Evolutionary conservation across 2,797 vertebrate genomes (phyloP), one percentile per base, ranked within the genome.

Genomic region (Crotalus adamanteus): DNA sequence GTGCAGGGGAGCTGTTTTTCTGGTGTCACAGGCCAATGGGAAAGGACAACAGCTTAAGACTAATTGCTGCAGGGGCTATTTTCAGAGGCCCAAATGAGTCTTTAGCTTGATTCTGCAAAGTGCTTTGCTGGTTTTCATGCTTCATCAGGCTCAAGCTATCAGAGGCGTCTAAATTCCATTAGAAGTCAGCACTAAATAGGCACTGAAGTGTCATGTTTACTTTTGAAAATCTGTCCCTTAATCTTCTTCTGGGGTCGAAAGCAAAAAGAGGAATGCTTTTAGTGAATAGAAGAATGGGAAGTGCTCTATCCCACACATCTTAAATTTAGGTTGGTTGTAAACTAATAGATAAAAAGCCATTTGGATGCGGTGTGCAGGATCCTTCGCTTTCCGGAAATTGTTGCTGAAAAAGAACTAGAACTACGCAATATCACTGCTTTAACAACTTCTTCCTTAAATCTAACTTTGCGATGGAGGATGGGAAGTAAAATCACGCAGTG

Each of bases 131-230:
- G 90, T 91, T 91, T 91, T 91, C 87, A 91, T 91, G 73, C 93
- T 91, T 91, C 87, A 59, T 86, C 90, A 91, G 53, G 87, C n/a
- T 91, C 92, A 88, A 86, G 92, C 65, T 88, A 93, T 93, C 90
- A 42, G 92, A 93, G 65, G 92, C 87, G 69, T 85, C 59, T 91
- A 83, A 88, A 93, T 93, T 91, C 90, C 92, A 91, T 91, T 88
- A 91, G 90, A 91, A 93, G 92, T 88, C 90, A 91, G 90, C 86
- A 93, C 90, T 87, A 89, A 92, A 91, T 59, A 94, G 86, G 65
- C 91, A 88, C 69, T 3, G n/a, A 92, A 90, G 83, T 92, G 88
- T 87, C 85, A 90, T 73, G 93, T 87, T 92, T 91, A 85, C 73
- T 78, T 65, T 91, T 89, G 55, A 31, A 91, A 92, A 53, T 2